Percentiles rank a stretch among this genome's conserved stretches.
Conservation (phyloP, 2,888 invertebrate species). For the Xylota segnis region DNA sequence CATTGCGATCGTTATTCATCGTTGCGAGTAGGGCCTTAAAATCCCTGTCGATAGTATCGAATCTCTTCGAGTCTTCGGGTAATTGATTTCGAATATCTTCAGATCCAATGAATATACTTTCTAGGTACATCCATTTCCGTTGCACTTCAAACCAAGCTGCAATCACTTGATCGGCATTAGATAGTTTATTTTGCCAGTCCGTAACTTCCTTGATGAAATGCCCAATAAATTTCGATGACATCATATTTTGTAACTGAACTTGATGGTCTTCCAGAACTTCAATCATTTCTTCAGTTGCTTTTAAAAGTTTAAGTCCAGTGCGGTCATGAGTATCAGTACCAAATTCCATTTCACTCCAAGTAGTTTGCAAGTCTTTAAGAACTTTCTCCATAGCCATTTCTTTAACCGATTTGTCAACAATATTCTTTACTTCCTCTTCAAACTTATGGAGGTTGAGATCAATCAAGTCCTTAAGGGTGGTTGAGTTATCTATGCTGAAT, state of each 20-base stretch:
- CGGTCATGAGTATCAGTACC: slow-evolving; percentile 92
- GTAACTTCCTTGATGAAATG: slow-evolving; percentile 94
- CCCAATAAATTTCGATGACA: slow-evolving; percentile 96
- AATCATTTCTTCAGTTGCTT: slow-evolving; percentile 93
- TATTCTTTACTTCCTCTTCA: slow-evolving; percentile 97
- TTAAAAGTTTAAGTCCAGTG: slow-evolving; percentile 91
- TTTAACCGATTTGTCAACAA: slow-evolving; percentile 98
- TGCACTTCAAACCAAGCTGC: slow-evolving; percentile 95
- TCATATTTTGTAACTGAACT: slow-evolving; percentile 96
- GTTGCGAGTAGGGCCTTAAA: slow-evolving; percentile 90
- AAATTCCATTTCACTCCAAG: slow-evolving; percentile 94
- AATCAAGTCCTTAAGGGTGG: slow-evolving; percentile 94
- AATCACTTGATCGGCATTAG: slow-evolving; percentile 94
- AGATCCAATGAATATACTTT: slow-evolving; percentile 97
- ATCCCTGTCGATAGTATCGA: slow-evolving; percentile 93
- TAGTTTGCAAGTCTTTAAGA: slow-evolving; percentile 92
- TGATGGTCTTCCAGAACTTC: slow-evolving; percentile 98
- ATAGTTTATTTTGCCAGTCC: slow-evolving; percentile 94
- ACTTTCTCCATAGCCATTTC: slow-evolving; percentile 98
- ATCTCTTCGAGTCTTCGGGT: slow-evolving; percentile 95
- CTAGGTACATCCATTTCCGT: slow-evolving; percentile 96
- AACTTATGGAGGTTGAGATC: slow-evolving; percentile 95
- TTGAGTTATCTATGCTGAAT: slow-evolving; percentile 85
- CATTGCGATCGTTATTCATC: slow-evolving; percentile 91
- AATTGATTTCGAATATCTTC: slow-evolving; percentile 96